These are phyloP conservation scores for Oopsacas minuta DNA, from an alignment of 37 sponge, comb jelly and placozoan genomes.

Conservation along the genomic window DNA sequence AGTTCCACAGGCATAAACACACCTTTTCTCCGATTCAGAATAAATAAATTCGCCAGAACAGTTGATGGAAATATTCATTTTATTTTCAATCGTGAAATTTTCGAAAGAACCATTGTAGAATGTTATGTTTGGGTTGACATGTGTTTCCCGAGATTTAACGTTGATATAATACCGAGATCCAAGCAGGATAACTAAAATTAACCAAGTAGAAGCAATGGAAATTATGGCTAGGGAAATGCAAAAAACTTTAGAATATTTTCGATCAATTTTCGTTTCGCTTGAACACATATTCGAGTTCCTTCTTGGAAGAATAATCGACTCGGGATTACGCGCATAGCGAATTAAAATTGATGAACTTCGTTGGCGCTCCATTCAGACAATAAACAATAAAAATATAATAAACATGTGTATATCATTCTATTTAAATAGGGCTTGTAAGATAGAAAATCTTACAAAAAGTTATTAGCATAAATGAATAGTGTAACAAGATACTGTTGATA, in stretches of 20 bases:
- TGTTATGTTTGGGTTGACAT: neutral
- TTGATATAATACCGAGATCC: neutral
- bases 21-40: neutral
- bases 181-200: neutral
- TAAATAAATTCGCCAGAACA: neutral
- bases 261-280: neutral
- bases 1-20: neutral
- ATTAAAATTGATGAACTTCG: no score
- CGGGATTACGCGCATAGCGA: neutral
- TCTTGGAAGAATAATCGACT: neutral
- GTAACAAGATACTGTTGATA: no score
- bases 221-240: neutral
- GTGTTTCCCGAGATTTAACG: neutral
- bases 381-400: no score
- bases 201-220: neutral
- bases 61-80: neutral
- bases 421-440: no score
- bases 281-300: neutral
- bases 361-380: no score
- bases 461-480: no score
- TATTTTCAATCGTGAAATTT: neutral
- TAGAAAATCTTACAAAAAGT: no score
- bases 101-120: neutral
- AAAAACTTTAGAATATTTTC: neutral
- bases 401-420: no score